These are phyloP conservation scores for Strigamia maritima DNA, from an alignment of 2,888 invertebrate genomes.

Conservation along the genomic window DNA sequence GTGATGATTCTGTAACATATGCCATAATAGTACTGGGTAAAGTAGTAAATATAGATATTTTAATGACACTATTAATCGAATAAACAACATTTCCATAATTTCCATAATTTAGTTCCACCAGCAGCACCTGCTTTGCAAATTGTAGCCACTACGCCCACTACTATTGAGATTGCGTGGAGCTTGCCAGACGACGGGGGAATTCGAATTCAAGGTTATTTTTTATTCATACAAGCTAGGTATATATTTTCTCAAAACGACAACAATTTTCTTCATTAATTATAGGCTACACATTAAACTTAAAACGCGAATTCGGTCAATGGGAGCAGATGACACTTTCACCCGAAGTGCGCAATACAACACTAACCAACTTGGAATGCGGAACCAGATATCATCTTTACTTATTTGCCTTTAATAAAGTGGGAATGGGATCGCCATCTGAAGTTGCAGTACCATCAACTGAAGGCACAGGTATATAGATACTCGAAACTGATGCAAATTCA, in stretches of 20 bases:
- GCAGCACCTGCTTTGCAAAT: conserved; percentile 37
- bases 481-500: not conserved
- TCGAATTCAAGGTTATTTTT: conserved; percentile 28
- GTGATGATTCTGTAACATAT: conserved; percentile 89
- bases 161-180: conserved; percentile 39
- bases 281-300: conserved; percentile 43
- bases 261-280: not conserved
- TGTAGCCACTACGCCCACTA: conserved; percentile 6
- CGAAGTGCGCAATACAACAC: conserved; percentile 44
- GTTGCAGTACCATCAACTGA: conserved; percentile 51
- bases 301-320: conserved; percentile 43
- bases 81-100: not conserved
- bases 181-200: conserved; percentile 38
- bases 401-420: conserved; percentile 51
- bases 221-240: too few species aligned
- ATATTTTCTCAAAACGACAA: not conserved
- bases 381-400: conserved; percentile 52
- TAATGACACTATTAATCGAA: too few species aligned
- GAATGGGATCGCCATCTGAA: conserved; percentile 50
- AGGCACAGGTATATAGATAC: conserved; percentile 50
- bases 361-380: conserved; percentile 50
- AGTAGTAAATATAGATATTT: not conserved
- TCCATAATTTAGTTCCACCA: conserved; percentile 32
- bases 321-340: conserved; percentile 44
- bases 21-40: conserved; percentile 79